Evolutionary conservation across 2,113 vertebrate species (phyloP), one percentile per base, ranked within the genome.

Genomic region (Campylomormyrus numenius): DNA sequence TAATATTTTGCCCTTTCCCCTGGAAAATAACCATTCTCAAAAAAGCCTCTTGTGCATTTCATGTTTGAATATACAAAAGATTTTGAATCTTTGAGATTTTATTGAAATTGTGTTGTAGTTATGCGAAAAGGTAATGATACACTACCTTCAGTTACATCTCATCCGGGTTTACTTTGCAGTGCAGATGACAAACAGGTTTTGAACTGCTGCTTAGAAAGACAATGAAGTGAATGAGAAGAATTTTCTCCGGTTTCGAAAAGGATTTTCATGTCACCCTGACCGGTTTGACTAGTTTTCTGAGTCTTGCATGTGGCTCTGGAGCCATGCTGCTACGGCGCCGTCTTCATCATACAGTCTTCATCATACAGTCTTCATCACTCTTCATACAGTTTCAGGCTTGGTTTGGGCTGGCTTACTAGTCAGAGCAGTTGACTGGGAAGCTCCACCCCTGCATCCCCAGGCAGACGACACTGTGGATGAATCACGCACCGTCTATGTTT

Each of bases 401-500:
- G 46, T 50, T 31, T 24, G 49, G 85, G 24, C 85, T 15, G 49
- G 35, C 31, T n/a, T 66, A 15, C 89, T 62, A 85, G 80, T 85
- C 52, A 85, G 49, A 31, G 77, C 80, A n/a, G 52, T 84, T 62
- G 80, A 31, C 88, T 86, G 88, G 56, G 46, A 87, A 62, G 84
- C 87, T 88, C 88, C 85, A 85, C 83, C 88, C 49, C 88, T 27
- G 87, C 45, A 87, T 90, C 48, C 74, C 87, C 87, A 85, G 89
- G 88, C 89, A 91, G 91, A 90, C 83, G 62, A 58, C 45, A 48
- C 77, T 89, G 84, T 17, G 50, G 90, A 88, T 89, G 89, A 90
- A 80, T 91, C 91, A 91, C 91, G 88, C n/a, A 83, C 53, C 89
- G 48, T 90, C 89, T 94, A 92, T 94, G 94, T 95, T 94, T 94